Base-by-base conservation (phyloP, 2,888 invertebrate genomes). In the Apamea crenata region DNA sequence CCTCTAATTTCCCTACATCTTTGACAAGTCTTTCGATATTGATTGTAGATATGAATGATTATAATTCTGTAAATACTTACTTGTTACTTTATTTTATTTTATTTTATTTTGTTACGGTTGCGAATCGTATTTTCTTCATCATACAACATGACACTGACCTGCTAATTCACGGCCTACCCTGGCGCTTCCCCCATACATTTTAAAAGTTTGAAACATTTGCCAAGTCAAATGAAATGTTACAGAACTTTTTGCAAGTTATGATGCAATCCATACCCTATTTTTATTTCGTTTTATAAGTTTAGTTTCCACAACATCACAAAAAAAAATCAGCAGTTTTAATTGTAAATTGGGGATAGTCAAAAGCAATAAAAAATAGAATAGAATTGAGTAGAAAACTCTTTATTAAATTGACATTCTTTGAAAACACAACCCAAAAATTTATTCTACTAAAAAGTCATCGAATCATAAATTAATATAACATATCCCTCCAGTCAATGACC, bases 391-490 rank as follows among this genome's bases (percentile, higher is more conserved):
- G 0, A 56, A 56, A n/a, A n/a, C 25, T n/a, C 12, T 25, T 25
- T 56, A n/a, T n/a, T 56, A 29, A 29, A 59, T 29, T 40, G 7
- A 16, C 16, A 16, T n/a, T 40, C 25, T 21, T 29, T 72, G 2
- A 36, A 50, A 10, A 65, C 18, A 36, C 25, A 21, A 32, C 6
- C 4, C 4, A 12, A 36, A 50, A 74, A 25, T 12, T 14, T 1
- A 8, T 6, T 12, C 21, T 7, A 61, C 40, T 1, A 59, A 66
- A 77, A 6, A 53, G 47, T 47, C 44, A 65, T 63, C 44, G 5
- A 47, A 68, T 68, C 14, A 61, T 83, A 71, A 71, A 83, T 65
- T 65, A 77, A 81, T 72, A 32, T 67, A 80, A 63, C 25, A 14
- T 4, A n/a, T 1, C 21, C 16, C 29, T 74, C n/a, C 47, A 16